Conservation (phyloP, 2,888 invertebrate genomes). For the Odontomyia ornata region DNA sequence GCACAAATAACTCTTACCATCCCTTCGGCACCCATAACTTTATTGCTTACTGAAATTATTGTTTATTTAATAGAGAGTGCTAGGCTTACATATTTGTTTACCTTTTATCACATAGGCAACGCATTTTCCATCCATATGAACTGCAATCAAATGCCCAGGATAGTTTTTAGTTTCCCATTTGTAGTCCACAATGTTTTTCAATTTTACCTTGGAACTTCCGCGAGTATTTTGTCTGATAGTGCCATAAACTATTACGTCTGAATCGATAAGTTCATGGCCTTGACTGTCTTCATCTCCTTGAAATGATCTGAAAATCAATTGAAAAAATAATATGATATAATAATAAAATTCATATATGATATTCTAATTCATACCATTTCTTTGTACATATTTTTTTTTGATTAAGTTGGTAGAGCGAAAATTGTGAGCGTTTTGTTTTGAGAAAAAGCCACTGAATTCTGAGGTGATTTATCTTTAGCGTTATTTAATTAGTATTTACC, state of each 20-base stretch:
- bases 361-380: too few relatives aligned
- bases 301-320: slow-evolving; percentile 30
- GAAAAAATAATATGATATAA: too few relatives aligned
- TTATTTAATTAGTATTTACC: too few relatives aligned
- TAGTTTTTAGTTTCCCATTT: slow-evolving; percentile 92
- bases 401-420: too few relatives aligned
- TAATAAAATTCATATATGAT: too few relatives aligned
- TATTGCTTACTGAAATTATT: slow-evolving; percentile 59
- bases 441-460: too few relatives aligned
- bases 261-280: slow-evolving; percentile 54
- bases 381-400: too few relatives aligned
- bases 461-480: too few relatives aligned
- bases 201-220: slow-evolving; percentile 89
- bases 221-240: slow-evolving; percentile 78
- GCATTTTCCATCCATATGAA: slow-evolving; percentile 85
- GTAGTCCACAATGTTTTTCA: slow-evolving; percentile 89
- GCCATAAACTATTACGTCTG: slow-evolving; percentile 75
- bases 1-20: slow-evolving; percentile 85
- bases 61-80: slow-evolving; percentile 54
- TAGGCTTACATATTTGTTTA: slow-evolving; percentile 62
- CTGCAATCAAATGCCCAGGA: slow-evolving; percentile 85
- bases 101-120: slow-evolving; percentile 93
- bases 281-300: slow-evolving; percentile 16
- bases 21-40: slow-evolving; percentile 66
- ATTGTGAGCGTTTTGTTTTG: too few relatives aligned